Evolutionary conservation across 2,888 invertebrate species (phyloP), one percentile per base, ranked within the genome.

Genomic region (Trimorus sp.): DNA sequence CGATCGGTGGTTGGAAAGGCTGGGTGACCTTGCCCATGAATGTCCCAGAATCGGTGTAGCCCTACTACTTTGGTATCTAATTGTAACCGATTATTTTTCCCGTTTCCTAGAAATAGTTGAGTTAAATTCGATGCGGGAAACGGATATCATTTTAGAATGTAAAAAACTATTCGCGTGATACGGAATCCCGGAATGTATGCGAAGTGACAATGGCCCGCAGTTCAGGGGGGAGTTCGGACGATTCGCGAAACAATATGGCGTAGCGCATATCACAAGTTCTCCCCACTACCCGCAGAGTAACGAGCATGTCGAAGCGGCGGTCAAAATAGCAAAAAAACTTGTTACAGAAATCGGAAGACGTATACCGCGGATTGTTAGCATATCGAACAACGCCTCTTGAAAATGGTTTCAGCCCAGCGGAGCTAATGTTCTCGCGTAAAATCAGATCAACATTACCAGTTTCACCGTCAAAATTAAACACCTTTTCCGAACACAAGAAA

Each of bases 1-100:
- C n/a, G n/a, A n/a, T n/a, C n/a, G n/a, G n/a, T n/a, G n/a, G n/a
- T n/a, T n/a, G n/a, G n/a, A n/a, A n/a, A n/a, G n/a, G n/a, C n/a
- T n/a, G n/a, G n/a, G n/a, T n/a, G n/a, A n/a, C n/a, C n/a, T n/a
- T n/a, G n/a, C n/a, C n/a, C n/a, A n/a, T n/a, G n/a, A n/a, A n/a
- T n/a, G n/a, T n/a, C n/a, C n/a, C n/a, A n/a, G n/a, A n/a, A n/a
- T n/a, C n/a, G n/a, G n/a, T n/a, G n/a, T n/a, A n/a, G n/a, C n/a
- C n/a, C n/a, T n/a, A n/a, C n/a, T n/a, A n/a, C n/a, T n/a, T 49
- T 83, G 79, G 80, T 85, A 71, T 65, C 16, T 85, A 8, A 75
- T 85, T 5, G 42, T 83, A 7, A 36, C 36, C 8, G 54, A 54
- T 36, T 54, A 54, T 54, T 54, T 26, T 9, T 54, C 54, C 7